Base-by-base conservation (phyloP, 2,888 invertebrate species). In the Neocrepidodera transversa region DNA sequence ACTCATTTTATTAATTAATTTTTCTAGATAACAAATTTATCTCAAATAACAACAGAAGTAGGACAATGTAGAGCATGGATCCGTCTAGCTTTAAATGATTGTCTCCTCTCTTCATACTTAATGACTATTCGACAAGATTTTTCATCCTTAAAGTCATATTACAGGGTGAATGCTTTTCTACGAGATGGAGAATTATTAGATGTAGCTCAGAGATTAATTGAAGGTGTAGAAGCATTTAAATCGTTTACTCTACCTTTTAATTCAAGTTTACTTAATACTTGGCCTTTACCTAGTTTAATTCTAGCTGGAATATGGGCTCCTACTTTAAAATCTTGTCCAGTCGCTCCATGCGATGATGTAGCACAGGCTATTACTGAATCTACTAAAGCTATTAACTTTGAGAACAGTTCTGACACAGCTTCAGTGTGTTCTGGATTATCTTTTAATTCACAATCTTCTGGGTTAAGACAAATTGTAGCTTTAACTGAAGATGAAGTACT, bases 51-150 rank as follows among this genome's bases (percentile, higher is more conserved):
- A 36, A 92, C 92, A 0, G 96, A 97, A 80, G 90, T 95, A 64
- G 97, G 97, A 0, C 89, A 91, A 70, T 95, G 95, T 72, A 83
- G 97, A 67, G 92, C 94, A 2, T 97, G 96, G 96, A 85, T 97
- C 23, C 85, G 97, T 4, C 81, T 93, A 52, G 92, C 93, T 0
- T 79, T 97, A 1, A 97, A 96, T 76, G 95, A 97, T 73, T 90
- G 92, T 7, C 80, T 95, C 2, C 81, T 96, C 40, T 90, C 92
- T 1, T 94, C 95, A 18, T 97, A 97, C 74, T 82, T 97, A 67
- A 86, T 88, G 58, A 90, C 92, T 2, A 88, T 97, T 74, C 81
- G 89, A 1, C 87, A 87, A 65, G 92, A 95, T 71, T 86, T 87
- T 68, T 87, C 87, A 11, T 87, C 90, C 0, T 79, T 95, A 3